Conservation (phyloP, 1,140 invertebrate species). For the Drosophila tropicalis region DNA sequence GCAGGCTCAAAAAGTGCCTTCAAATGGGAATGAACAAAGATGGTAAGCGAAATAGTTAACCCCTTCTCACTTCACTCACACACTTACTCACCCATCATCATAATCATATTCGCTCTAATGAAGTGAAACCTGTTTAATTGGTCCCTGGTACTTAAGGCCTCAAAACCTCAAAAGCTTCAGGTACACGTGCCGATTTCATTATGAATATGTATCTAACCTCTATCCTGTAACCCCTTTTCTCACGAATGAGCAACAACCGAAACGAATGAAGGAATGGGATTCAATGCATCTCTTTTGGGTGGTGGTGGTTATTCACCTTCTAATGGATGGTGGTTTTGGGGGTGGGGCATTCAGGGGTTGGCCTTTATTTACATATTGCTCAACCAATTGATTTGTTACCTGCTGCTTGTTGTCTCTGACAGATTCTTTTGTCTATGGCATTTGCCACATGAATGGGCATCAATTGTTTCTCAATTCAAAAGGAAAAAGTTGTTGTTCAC, state of each 20-base stretch:
- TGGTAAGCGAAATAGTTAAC: slow-evolving; percentile 88
- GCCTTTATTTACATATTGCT: slow-evolving; percentile 78
- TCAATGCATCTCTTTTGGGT: not conserved
- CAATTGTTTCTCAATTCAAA: slow-evolving; percentile 52
- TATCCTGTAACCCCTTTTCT: slow-evolving; percentile 48
- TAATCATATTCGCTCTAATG: slow-evolving; percentile 63
- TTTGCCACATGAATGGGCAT: slow-evolving; percentile 57
- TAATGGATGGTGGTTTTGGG: not conserved
- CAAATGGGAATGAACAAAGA: slow-evolving; percentile 99
- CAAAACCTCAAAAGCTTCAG: slow-evolving; percentile 56
- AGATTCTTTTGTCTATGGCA: slow-evolving; percentile 66
- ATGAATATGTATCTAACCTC: slow-evolving; percentile 42
- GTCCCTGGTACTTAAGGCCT: slow-evolving; percentile 45
- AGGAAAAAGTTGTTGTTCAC: slow-evolving; percentile 30
- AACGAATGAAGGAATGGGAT: slow-evolving; percentile 1
- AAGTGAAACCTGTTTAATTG: slow-evolving; percentile 74
- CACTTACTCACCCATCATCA: slow-evolving; percentile 35
- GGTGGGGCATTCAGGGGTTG: slow-evolving; percentile 9
- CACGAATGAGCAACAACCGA: slow-evolving; percentile 39
- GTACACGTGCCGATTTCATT: slow-evolving; percentile 57
- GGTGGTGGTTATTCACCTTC: not conserved
- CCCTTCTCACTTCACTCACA: not conserved
- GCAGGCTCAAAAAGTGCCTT: slow-evolving; percentile 98
- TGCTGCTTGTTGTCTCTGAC: slow-evolving; percentile 77
- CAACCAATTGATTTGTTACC: slow-evolving; percentile 81